Evolutionary conservation across 1,140 invertebrate species (phyloP), one percentile per base, ranked within the genome.

Genomic region (Caerostris darwini): DNA sequence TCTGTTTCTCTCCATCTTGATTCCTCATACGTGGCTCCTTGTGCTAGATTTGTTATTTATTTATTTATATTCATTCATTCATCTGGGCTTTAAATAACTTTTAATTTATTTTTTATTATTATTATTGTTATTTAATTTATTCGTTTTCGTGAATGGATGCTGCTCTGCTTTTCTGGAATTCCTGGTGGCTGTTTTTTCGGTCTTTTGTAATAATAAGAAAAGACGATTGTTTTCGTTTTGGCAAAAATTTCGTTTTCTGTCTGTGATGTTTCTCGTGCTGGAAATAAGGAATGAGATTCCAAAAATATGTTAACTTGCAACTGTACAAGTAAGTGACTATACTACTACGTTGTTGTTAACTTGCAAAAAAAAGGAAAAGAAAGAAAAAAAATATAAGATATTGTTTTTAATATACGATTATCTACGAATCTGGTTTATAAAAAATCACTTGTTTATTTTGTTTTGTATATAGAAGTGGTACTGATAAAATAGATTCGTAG

Each of bases 241-340:
- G 17, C 71, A 50, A 61, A 88, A 88, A 88, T 88, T 88, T 34
- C 34, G 77, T 54, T 56, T 50, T 91, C 50, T 69, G 81, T 34
- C 77, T 71, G 83, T 93, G 85, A 93, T 87, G 92, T 93, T 93
- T 71, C 64, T 87, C 59, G 34, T 71, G 61, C 14, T 87, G 92
- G 85, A 61, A 87, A 56, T 89, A 89, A 89, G 92, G 67, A 89
- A 94, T 94, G 92, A 88, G 71, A 94, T 69, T 94, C 67, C 85
- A 93, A 94, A 94, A 94, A 94, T 94, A 94, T 94, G 92, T 94
- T 94, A 89, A 94, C 67, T 77, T 94, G 92, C 85, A 61, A 89
- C 85, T 89, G 64, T 86, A 88, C 92, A 94, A 94, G 92, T 94
- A 94, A 94, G 92, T 94, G 92, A 19, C 57, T 34, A 34, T 34